These are phyloP conservation scores for Zonitis immaculata DNA, from an alignment of 2,888 invertebrate genomes.

Conservation along the genomic window DNA sequence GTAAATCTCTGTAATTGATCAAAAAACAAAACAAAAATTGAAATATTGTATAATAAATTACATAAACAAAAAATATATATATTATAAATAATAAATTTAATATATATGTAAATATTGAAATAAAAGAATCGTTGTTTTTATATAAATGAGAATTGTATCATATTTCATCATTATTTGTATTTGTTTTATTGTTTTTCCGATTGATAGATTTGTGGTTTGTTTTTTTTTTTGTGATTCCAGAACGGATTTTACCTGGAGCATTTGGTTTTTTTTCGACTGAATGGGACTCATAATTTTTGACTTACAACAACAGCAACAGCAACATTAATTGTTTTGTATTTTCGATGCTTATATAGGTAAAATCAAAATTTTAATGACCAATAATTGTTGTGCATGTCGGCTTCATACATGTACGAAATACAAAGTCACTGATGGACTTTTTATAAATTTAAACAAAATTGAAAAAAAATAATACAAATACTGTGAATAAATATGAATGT, in stretches of 20 bases:
- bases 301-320: neutral
- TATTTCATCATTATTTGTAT: slow-evolving; percentile 14
- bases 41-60: slow-evolving; percentile 37
- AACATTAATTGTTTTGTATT: neutral
- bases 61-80: neutral
- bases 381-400: slow-evolving; percentile 41
- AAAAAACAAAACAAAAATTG: too few species aligned
- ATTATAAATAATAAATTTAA: neutral
- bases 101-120: slow-evolving; percentile 40
- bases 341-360: too few species aligned
- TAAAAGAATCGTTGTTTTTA: slow-evolving; percentile 38
- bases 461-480: slow-evolving; percentile 13
- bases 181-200: slow-evolving; percentile 14
- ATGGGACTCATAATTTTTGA: neutral
- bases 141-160: slow-evolving; percentile 31
- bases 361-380: slow-evolving; percentile 40
- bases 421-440: slow-evolving; percentile 33
- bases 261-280: slow-evolving; percentile 1
- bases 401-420: slow-evolving; percentile 38
- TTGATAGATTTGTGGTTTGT: slow-evolving; percentile 21
- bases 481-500: slow-evolving; percentile 35
- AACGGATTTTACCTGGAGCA: slow-evolving; percentile 33
- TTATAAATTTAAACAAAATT: slow-evolving; percentile 12
- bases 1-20: slow-evolving; percentile 39
- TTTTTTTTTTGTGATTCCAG: slow-evolving; percentile 24